These are phyloP conservation scores for Macrophya annulata DNA, from an alignment of 2,888 invertebrate species.

Conservation along the genomic window DNA sequence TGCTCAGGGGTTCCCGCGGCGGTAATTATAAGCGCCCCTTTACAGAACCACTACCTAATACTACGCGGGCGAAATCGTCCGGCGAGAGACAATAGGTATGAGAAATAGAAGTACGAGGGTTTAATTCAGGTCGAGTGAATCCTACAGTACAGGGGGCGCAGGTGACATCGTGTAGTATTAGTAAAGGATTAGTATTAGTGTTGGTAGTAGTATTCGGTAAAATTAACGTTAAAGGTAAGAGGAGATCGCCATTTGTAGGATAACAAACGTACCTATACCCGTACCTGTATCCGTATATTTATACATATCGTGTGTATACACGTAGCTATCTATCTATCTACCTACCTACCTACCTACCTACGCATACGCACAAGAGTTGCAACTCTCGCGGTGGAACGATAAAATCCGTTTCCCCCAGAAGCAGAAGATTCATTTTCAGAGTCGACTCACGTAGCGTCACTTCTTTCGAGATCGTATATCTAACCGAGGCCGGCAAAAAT, in stretches of 20 bases:
- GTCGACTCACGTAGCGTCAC: conserved; percentile 73
- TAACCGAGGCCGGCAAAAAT: conserved; percentile 69
- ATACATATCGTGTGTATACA: neutral
- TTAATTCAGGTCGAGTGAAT: conserved; percentile 25
- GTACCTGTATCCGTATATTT: neutral
- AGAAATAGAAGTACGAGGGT: neutral
- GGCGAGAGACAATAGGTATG: conserved; percentile 12
- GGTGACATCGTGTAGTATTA: neutral
- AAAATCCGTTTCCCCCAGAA: conserved; percentile 65
- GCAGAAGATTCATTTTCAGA: conserved; percentile 66
- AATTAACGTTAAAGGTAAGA: neutral
- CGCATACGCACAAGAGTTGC: neutral
- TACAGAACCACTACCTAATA: neutral
- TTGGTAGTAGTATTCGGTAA: neutral
- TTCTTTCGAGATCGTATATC: conserved; percentile 74
- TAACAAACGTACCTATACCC: neutral
- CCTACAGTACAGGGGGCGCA: neutral
- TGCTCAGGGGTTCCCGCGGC: conserved; percentile 34
- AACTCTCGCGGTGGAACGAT: conserved; percentile 65
- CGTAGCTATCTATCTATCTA: neutral
- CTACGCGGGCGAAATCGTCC: neutral
- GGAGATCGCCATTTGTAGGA: neutral
- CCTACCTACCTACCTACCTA: neutral
- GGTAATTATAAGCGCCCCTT: conserved; percentile 48
- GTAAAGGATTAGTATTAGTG: no score